Percentiles rank a stretch among this genome's conserved stretches.
These are phyloP conservation scores for Acipenser transmontanus DNA, from an alignment of 2,797 vertebrate species.

Conservation along the genomic window DNA sequence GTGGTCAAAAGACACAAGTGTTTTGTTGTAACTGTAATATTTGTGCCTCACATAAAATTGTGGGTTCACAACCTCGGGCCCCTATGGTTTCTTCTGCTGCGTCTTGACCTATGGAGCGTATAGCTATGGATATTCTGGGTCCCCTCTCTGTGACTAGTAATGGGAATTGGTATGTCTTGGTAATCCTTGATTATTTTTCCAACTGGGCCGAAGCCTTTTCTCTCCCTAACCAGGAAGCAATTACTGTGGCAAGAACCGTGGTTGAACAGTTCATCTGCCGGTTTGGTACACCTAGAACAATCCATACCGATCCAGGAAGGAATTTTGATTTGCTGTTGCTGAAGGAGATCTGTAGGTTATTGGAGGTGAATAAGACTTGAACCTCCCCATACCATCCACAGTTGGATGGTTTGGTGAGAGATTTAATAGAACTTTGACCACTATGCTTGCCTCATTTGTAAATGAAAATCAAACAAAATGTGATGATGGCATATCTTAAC, in stretches of 20 bases:
- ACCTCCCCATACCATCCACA: background rate
- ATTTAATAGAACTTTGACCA: background rate
- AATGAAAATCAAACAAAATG: background rate
- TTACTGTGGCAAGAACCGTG: background rate
- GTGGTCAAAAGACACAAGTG: too few species aligned
- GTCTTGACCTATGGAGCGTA: too few species aligned
- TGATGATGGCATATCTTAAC: too few species aligned
- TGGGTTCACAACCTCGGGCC: too few species aligned
- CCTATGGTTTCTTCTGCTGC: too few species aligned
- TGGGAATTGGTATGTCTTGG: too few species aligned
- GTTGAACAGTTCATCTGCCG: background rate
- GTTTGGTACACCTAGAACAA: background rate
- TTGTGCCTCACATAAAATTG: too few species aligned
- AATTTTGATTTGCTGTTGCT: background rate
- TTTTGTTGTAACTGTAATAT: too few species aligned
- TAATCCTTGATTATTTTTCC: background rate
- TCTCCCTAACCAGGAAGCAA: background rate
- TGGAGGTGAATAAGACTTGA: background rate
- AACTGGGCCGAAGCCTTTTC: background rate
- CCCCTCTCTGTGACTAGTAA: too few species aligned
- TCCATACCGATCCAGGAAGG: background rate
- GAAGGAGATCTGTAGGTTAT: background rate
- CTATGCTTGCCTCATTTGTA: background rate
- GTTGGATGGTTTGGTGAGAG: background rate
- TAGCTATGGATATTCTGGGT: too few species aligned